These are phyloP conservation scores for Nannoperca obscura DNA, from an alignment of 2,797 vertebrate species.

Conservation along the genomic window DNA sequence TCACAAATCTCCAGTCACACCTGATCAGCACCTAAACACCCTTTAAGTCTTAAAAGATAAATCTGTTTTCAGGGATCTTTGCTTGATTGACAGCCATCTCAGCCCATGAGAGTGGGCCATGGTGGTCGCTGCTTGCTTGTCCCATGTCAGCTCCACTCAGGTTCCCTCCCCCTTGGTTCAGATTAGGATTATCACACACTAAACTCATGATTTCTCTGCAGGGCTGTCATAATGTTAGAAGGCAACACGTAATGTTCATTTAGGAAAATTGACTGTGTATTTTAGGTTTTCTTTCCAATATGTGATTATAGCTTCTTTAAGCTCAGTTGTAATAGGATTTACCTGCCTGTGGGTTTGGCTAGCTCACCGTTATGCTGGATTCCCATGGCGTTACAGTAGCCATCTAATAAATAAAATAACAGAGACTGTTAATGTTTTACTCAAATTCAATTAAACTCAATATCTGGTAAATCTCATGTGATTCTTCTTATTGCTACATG, in stretches of 20 bases:
- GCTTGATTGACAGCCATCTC: constrained; percentile 9
- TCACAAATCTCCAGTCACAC: background rate
- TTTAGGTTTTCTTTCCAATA: background rate
- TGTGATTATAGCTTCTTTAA: background rate
- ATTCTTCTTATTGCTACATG: background rate
- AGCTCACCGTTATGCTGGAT: background rate
- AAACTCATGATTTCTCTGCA: background rate
- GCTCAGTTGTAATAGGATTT: background rate
- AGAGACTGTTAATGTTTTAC: background rate
- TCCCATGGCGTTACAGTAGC: background rate
- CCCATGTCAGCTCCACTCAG: background rate
- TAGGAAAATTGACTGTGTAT: background rate
- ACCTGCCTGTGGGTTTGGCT: background rate
- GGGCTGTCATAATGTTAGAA: background rate
- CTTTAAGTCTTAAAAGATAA: background rate
- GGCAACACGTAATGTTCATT: background rate
- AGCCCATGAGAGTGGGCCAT: background rate
- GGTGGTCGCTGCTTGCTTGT: background rate
- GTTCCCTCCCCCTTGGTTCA: background rate
- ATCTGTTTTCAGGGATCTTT: background rate
- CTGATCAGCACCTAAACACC: background rate
- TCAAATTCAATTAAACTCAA: background rate
- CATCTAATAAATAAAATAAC: background rate
- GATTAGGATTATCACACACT: background rate
- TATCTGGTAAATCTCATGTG: background rate